A percentile compares a stretch with the other conserved stretches of the same genome.
Conservation (phyloP, 2,888 invertebrate genomes). For the Cheilosia scutellata region DNA sequence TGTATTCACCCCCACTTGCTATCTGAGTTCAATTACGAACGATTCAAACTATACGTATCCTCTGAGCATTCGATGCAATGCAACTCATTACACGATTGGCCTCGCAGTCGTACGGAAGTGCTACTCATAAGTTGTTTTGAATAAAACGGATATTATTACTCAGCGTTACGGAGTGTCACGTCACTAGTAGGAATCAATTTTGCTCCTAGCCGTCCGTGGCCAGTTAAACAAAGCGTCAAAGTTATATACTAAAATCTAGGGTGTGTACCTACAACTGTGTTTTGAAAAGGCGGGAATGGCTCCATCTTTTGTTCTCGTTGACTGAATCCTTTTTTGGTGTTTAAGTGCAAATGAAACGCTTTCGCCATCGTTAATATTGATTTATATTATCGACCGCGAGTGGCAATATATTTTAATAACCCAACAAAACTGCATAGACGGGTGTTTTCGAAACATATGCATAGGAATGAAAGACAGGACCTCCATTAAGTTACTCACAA, state of each 20-base stretch:
- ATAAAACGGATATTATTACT: conserved; percentile 43
- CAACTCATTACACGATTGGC: conserved; percentile 70
- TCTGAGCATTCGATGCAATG: conserved; percentile 49
- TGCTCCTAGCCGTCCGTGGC: neutral
- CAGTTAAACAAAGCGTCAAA: conserved; percentile 17
- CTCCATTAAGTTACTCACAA: conserved; percentile 11
- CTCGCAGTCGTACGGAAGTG: conserved; percentile 67
- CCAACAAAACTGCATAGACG: conserved; percentile 17
- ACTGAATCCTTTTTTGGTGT: conserved; percentile 8
- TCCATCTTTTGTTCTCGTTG: conserved; percentile 16
- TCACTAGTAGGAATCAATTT: conserved; percentile 12
- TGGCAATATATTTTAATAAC: conserved; percentile 34
- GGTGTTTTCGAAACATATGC: conserved; percentile 46
- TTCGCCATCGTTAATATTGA: conserved; percentile 59
- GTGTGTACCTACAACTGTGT: conserved; percentile 25
- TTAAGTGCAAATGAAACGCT: conserved; percentile 13
- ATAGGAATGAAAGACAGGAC: neutral
- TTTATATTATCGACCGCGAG: conserved; percentile 63
- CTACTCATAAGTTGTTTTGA: conserved; percentile 48
- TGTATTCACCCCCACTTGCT: neutral
- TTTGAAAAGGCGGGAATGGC: conserved; percentile 54
- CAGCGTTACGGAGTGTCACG: conserved; percentile 6
- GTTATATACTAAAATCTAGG: conserved; percentile 14
- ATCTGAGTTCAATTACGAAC: conserved; percentile 20
- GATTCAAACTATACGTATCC: conserved; percentile 48